phyloP scores from a whole-genome alignment of 2,888 invertebrate genomes.

The Polia nebulosa region DNA sequence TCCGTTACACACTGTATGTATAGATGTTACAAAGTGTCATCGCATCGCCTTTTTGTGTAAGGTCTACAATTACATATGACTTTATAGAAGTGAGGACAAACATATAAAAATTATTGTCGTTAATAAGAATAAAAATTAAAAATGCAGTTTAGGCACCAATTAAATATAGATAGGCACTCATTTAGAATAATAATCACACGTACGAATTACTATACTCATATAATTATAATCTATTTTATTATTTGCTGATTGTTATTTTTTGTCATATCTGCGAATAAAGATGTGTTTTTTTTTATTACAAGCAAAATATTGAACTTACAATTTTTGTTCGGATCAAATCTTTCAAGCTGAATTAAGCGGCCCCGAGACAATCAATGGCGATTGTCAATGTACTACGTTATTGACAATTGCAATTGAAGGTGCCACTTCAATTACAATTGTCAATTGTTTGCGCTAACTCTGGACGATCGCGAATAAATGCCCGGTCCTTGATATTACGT shows the following conservation, averaged over 20 bases:
- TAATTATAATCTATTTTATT: slow-evolving; percentile 21
- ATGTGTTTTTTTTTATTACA: slow-evolving; percentile 2
- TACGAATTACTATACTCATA: slow-evolving; percentile 26
- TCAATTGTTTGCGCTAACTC: no score
- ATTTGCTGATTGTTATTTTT: slow-evolving; percentile 19
- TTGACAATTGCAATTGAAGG: no score
- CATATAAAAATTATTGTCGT: slow-evolving; percentile 34
- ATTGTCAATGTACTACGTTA: no score
- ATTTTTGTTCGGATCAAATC: no score
- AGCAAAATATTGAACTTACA: no score
- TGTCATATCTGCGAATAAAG: not conserved
- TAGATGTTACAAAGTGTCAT: slow-evolving; percentile 8
- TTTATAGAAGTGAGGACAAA: slow-evolving; percentile 5
- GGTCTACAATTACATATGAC: not conserved
- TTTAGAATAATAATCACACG: slow-evolving; percentile 65
- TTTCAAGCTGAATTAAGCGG: no score
- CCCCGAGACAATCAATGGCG: no score
- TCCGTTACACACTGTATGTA: not conserved
- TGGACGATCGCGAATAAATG: no score
- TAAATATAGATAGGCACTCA: slow-evolving; percentile 66
- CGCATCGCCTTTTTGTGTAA: not conserved
- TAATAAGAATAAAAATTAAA: slow-evolving; percentile 32
- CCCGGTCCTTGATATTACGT: no score
- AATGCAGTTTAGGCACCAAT: slow-evolving; percentile 54
- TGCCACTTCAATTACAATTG: no score